Evolutionary conservation across 2,797 vertebrate genomes (phyloP), one percentile per base, ranked within the genome.

Genomic region (Stomatorhinus walkeri): DNA sequence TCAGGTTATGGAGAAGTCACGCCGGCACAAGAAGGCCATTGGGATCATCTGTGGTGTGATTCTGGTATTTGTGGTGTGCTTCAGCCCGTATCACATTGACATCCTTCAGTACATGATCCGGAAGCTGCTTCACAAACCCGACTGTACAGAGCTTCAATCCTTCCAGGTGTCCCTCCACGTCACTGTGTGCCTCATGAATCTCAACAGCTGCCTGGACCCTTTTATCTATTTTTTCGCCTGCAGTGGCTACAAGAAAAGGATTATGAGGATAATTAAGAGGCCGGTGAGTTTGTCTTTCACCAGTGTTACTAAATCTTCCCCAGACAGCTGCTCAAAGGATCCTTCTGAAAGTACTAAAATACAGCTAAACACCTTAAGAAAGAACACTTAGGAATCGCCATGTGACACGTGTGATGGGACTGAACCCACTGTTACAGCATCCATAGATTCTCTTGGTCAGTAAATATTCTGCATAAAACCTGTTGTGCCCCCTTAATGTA

Each of bases 191-290:
- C 92, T 95, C 90, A 95, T 95, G 95, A 95, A 96, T 89, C 2
- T 94, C 48, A 96, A 95, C 89, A 94, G 94, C 48, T 94, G 94
- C 89, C 92, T 93, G 0, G 94, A 95, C 85, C 95, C 94, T 2
- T 83, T 96, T 49, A 94, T 95, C 90, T 95, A 95, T 91, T 96
- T 92, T 93, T 97, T 97, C 88, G 96, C 97, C 9, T 97, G 96
- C 90, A 96, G 96, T 93, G 96, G 96, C 90, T 97, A 97, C 89
- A 97, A 97, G 91, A 95, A 94, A 76, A 96, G 94, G 89, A 91
- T 97, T 32, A 92, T 96, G 93, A 96, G 93, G 93, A 94, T 97
- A 90, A 22, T 97, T 88, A 95, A 92, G 88, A 94, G 93, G 7
- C 95, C 96, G 90, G 95, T 94, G 54, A 95, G 95, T 0, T 88